Evolutionary conservation across 2,797 vertebrate species (phyloP).

Genomic region (Sebastes jordani): DNA sequence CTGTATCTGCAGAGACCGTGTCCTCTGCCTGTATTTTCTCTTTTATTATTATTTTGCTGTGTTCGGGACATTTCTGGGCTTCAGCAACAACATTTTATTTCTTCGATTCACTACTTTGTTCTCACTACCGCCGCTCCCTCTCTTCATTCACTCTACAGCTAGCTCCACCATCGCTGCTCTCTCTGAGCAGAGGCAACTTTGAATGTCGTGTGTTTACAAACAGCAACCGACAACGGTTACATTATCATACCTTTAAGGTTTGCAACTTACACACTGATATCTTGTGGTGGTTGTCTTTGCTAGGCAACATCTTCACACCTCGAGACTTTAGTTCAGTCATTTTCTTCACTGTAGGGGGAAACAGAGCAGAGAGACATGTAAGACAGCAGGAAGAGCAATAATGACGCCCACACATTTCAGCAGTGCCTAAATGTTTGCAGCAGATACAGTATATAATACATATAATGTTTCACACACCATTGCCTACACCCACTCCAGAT

Average conservation of each 20-base stretch:
- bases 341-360: constrained; percentile 90
- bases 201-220: neutral
- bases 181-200: neutral
- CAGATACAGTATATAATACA: neutral
- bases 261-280: constrained; percentile 96
- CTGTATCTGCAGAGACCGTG: too few species aligned
- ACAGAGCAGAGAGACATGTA: neutral
- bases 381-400: neutral
- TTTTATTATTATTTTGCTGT: neutral
- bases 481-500: neutral
- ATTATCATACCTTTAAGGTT: neutral
- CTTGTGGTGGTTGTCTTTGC: constrained; percentile 98
- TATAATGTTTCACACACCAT: neutral
- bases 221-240: neutral
- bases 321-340: constrained; percentile 98
- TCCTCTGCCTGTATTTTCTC: neutral
- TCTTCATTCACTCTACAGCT: too few species aligned
- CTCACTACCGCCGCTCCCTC: too few species aligned
- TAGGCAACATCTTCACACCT: constrained; percentile 97
- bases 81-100: neutral
- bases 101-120: neutral
- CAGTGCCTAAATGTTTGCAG: neutral
- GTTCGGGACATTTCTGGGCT: neutral
- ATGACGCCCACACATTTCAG: neutral
- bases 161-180: too few species aligned